Base-by-base conservation (phyloP, 2,888 invertebrate genomes). In the Morpho achilles region DNA sequence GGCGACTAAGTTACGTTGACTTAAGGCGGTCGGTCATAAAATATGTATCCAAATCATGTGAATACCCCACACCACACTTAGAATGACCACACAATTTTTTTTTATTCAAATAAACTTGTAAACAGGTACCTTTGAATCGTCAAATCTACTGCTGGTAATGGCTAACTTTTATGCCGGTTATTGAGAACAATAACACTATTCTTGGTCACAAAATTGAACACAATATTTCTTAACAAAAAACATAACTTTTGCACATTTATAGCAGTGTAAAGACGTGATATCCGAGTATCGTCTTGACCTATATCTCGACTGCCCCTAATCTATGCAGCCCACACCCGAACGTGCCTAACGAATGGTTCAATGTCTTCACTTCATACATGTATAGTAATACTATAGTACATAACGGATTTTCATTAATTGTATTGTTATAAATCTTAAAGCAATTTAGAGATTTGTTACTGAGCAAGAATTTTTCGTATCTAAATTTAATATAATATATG, bases 291-390 rank as follows among this genome's bases (percentile, higher is more conserved):
- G 53, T 66, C 32, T 32, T 32, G 67, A 67, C 69, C 69, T 62
- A 68, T 69, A 67, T 67, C 51, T 44, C 43, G 57, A 49, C 49
- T 60, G 61, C 40, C 59, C 58, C 63, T 62, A 62, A 63, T 82
- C 76, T 78, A 73, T 65, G 67, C 79, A 65, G 66, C 80, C 81
- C 78, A 82, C 82, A 76, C 72, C 64, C 60, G 61, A 67, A 71
- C 69, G 72, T 70, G 76, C 70, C 65, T 72, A 63, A 52, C 56
- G 48, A 63, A 53, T 57, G n/a, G 46, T 59, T 65, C 65, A 66
- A 65, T 66, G 63, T 62, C 65, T 62, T 55, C 60, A 55, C 23
- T 48, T 53, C 40, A 46, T 53, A 53, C 41, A 52, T 48, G 32
- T 5, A 50, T 55, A 50, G 50, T 23, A 46, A 46, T 50, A 56